A percentile compares a stretch with the other conserved stretches of the same genome.
These are phyloP conservation scores for Poeciliopsis infans DNA, from an alignment of 2,797 vertebrate genomes.

Conservation along the genomic window DNA sequence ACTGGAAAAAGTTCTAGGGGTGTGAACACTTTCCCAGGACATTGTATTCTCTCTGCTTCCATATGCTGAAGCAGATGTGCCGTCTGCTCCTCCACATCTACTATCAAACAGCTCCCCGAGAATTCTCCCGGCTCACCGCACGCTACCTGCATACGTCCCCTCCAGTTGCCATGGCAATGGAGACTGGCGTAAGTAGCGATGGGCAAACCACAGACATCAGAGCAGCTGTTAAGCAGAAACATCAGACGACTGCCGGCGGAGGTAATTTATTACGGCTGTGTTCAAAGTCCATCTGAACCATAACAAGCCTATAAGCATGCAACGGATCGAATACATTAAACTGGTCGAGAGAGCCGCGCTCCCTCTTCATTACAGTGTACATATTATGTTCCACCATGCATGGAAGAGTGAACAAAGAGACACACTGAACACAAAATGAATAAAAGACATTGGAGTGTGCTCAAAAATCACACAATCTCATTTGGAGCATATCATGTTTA, in stretches of 20 bases:
- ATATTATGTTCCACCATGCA: conserved; percentile 69
- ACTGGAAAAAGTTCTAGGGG: background rate
- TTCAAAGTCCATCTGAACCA: conserved; percentile 76
- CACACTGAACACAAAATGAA: conserved; percentile 64
- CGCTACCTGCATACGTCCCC: conserved; percentile 75
- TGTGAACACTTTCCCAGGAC: background rate
- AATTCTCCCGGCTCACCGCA: conserved; percentile 72
- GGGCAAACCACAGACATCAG: conserved; percentile 73
- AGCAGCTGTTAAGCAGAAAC: conserved; percentile 74
- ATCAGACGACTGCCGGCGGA: conserved; percentile 73
- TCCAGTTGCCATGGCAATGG: conserved; percentile 81
- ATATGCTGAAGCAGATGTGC: conserved; percentile 35
- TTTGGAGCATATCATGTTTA: conserved; percentile 75
- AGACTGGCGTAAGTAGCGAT: conserved; percentile 63
- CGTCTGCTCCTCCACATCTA: conserved; percentile 61
- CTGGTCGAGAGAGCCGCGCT: conserved; percentile 57
- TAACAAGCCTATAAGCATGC: conserved; percentile 76
- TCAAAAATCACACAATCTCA: conserved; percentile 69
- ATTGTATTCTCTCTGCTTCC: conserved; percentile 20
- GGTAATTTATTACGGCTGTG: conserved; percentile 78
- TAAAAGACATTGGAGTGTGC: conserved; percentile 52
- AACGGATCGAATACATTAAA: conserved; percentile 74
- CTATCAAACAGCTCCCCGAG: conserved; percentile 75
- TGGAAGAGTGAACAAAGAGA: conserved; percentile 57
- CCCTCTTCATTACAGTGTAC: conserved; percentile 66